Evolutionary conservation across 2,113 vertebrate species (phyloP).

Genomic region (Stictonetta naevosa): DNA sequence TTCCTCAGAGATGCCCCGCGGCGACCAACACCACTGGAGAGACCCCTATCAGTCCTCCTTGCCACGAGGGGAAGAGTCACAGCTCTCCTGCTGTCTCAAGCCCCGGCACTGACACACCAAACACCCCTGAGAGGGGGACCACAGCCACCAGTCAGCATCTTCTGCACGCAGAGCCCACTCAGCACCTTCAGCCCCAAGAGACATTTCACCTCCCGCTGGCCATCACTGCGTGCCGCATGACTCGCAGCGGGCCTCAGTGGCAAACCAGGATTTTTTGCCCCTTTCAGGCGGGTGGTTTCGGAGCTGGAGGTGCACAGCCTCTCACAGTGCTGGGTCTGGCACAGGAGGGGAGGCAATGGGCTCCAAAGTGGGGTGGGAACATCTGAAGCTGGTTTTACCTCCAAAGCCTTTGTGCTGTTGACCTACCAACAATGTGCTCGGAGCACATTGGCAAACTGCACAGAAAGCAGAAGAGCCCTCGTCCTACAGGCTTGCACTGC

Average conservation of each 20-base stretch:
- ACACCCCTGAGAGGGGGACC: background rate
- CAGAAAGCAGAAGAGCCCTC: background rate
- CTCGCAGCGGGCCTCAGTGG: background rate
- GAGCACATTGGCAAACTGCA: background rate
- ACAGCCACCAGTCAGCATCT: background rate
- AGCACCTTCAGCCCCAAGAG: background rate
- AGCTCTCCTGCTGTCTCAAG: background rate
- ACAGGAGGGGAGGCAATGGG: background rate
- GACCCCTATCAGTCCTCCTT: background rate
- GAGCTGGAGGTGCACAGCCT: background rate
- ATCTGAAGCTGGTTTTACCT: background rate
- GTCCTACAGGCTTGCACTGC: background rate
- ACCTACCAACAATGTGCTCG: background rate
- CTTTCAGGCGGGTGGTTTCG: background rate
- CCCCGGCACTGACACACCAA: background rate
- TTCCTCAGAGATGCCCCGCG: background rate
- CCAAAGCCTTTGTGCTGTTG: background rate
- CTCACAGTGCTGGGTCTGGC: background rate
- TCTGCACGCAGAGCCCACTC: background rate
- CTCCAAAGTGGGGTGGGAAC: background rate
- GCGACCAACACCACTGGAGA: background rate
- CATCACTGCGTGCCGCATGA: fast-evolving
- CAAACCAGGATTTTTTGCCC: background rate
- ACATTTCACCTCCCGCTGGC: background rate
- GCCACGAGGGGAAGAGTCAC: background rate